These are phyloP conservation scores for Ectropis grisescens DNA, from an alignment of 1,140 invertebrate genomes.

Conservation along the genomic window DNA sequence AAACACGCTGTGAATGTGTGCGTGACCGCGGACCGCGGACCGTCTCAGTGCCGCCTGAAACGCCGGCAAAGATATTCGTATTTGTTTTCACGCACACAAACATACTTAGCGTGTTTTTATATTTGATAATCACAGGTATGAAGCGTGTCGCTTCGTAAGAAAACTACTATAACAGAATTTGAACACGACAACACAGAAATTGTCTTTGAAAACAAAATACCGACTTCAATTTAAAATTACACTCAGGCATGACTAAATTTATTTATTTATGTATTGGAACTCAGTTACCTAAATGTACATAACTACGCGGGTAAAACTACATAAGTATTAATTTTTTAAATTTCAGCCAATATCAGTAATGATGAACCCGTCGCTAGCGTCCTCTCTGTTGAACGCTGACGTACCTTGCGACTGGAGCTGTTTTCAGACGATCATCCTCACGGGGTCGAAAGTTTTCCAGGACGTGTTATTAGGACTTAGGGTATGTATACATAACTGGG, in stretches of 20 bases:
- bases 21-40: too few relatives aligned
- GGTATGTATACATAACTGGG: conserved; percentile 5
- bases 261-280: background rate
- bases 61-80: too few relatives aligned
- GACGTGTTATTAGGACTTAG: conserved; percentile 1
- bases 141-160: background rate
- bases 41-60: too few relatives aligned
- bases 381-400: conserved; percentile 6
- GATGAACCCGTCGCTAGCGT: background rate
- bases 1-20: too few relatives aligned
- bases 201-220: background rate
- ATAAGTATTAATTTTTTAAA: background rate
- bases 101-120: background rate
- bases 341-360: conserved; percentile 11
- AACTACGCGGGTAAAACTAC: background rate
- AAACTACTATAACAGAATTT: background rate
- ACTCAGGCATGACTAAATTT: background rate
- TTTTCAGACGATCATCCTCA: conserved; percentile 10
- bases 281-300: background rate
- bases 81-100: background rate
- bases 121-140: background rate
- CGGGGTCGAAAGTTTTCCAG: conserved; percentile 6
- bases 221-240: background rate
- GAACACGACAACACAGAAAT: background rate
- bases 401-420: conserved; percentile 16